Evolutionary conservation across 2,888 invertebrate genomes (phyloP), one percentile per base, ranked within the genome.

Genomic region (Phanerotoma sp.): DNA sequence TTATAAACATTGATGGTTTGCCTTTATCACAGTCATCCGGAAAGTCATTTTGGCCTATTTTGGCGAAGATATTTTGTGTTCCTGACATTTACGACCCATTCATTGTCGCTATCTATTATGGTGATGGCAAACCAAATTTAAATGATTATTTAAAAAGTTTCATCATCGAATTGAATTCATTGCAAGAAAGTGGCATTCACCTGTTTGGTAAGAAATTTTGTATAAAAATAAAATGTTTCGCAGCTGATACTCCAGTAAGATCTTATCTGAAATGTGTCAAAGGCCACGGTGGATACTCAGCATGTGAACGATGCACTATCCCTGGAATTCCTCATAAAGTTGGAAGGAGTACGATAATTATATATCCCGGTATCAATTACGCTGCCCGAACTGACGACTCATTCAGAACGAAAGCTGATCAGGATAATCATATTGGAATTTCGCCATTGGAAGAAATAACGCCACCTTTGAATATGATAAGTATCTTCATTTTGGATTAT

Each of bases 291-390:
- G 16, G 37, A 4, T 37, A 37, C n/a, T n/a, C n/a, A n/a, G n/a
- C n/a, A n/a, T 58, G 60, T 45, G 57, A 58, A 48, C 46, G 51
- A 35, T 58, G 57, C 25, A 45, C 38, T 38, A 37, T 52, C 11
- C 32, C 32, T 21, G 53, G 53, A 15, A 38, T 30, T 15, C n/a
- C 42, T 20, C 7, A 33, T 18, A 35, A 20, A 7, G 5, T 44
- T 4, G 28, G 49, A 25, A 50, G 41, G 28, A 40, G 30, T 10
- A 18, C 37, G 30, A 35, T 32, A 20, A 25, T 37, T 6, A 35
- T 51, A 7, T 48, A 56, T 52, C 28, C 37, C 15, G 47, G 42
- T 10, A 4, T 25, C 13, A n/a, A 48, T 22, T 16, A 18, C 25
- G 10, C 38, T 32, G 21, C 15, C 21, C 37, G 37, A 49, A 49